These are phyloP conservation scores for Drosophila trichaetosa DNA, from an alignment of 2,888 invertebrate genomes.

Conservation along the genomic window DNA sequence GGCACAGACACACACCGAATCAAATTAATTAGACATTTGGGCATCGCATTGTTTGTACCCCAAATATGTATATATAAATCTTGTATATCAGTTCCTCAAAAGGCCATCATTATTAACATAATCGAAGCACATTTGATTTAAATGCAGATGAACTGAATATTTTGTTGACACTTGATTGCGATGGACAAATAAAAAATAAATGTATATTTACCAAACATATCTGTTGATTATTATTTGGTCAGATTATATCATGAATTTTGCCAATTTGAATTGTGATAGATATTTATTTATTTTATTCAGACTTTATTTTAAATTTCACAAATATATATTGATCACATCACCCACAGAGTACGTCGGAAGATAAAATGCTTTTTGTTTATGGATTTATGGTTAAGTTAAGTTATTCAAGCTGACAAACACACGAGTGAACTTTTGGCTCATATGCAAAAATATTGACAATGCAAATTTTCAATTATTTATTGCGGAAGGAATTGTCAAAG, in stretches of 20 bases:
- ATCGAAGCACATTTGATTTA: background rate
- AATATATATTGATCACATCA: background rate
- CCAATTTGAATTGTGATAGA: background rate
- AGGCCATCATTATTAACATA: background rate
- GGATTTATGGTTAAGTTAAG: background rate
- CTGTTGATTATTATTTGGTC: background rate
- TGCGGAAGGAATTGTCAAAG: constrained; percentile 20
- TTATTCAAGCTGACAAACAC: constrained; percentile 11
- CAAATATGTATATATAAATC: background rate
- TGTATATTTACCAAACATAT: background rate
- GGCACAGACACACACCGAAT: constrained; percentile 14
- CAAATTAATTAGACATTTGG: constrained; percentile 47
- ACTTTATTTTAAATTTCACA: background rate
- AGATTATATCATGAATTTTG: background rate
- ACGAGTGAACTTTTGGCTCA: background rate
- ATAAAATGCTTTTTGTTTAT: constrained; percentile 1
- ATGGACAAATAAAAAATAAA: background rate
- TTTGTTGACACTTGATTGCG: background rate
- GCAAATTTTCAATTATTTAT: constrained; percentile 35
- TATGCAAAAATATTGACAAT: background rate
- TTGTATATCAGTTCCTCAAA: background rate
- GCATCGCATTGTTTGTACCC: background rate
- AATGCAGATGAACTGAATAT: background rate
- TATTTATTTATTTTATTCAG: background rate
- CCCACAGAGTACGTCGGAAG: background rate